Evolutionary conservation across 2,888 invertebrate genomes (phyloP).

Genomic region (Sinelater perroti): DNA sequence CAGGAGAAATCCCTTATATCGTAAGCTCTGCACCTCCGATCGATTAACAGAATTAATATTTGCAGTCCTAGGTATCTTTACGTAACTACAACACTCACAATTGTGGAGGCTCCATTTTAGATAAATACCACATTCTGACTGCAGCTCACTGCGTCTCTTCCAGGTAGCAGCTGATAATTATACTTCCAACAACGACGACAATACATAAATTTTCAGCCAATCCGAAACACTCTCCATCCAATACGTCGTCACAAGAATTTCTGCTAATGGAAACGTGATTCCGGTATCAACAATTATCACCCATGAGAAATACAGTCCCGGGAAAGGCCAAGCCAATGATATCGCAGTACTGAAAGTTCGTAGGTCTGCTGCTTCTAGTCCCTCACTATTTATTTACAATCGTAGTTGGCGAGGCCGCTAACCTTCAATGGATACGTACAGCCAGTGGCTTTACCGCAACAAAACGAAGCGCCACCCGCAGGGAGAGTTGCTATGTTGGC

Average conservation of each 20-base stretch:
- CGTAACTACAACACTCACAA: not conserved
- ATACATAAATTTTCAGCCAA: not conserved
- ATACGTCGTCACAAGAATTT: not conserved
- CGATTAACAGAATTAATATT: too few species aligned
- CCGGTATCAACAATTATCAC: not conserved
- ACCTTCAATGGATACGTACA: not conserved
- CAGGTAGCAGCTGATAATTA: not conserved
- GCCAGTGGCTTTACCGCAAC: not conserved
- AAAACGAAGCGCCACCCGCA: not conserved
- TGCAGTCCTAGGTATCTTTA: slow-evolving; percentile 11
- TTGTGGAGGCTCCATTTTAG: not conserved
- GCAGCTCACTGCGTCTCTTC: not conserved
- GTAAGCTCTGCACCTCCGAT: too few species aligned
- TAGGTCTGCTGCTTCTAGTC: not conserved
- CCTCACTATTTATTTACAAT: too few species aligned
- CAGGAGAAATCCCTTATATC: slow-evolving; percentile 43
- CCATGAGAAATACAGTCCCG: not conserved
- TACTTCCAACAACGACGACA: not conserved
- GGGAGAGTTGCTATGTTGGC: not conserved
- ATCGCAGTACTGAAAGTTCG: not conserved
- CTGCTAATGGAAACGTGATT: not conserved
- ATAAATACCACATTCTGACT: not conserved
- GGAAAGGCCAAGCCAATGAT: not conserved
- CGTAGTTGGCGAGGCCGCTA: not conserved
- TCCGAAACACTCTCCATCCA: not conserved